A percentile compares a stretch with the other conserved stretches of the same genome.
Conservation (phyloP, 1,140 invertebrate species). For the Drosophila bocqueti region DNA sequence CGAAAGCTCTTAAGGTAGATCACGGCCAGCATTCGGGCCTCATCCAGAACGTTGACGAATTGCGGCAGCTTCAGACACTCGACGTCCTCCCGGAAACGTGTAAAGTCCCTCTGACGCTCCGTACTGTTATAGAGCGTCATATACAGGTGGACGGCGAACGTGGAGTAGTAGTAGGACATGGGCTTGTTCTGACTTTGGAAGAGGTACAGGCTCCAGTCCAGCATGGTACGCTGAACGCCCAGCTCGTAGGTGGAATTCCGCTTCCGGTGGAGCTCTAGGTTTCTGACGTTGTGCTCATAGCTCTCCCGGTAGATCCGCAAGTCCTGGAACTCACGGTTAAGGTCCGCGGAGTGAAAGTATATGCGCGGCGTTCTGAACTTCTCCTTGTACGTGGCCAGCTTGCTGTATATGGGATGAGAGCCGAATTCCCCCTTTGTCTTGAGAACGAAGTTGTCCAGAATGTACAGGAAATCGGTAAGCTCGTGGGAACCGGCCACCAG, state of each 20-base stretch:
- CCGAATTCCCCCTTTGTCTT: conserved; percentile 32
- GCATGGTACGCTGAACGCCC: conserved; percentile 71
- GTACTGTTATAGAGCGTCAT: conserved; percentile 75
- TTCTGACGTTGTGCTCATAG: conserved; percentile 75
- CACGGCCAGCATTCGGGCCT: conserved; percentile 72
- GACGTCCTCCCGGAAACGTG: conserved; percentile 58
- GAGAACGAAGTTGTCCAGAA: conserved; percentile 57
- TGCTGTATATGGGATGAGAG: conserved; percentile 47
- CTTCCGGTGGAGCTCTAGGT: conserved; percentile 64
- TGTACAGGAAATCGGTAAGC: conserved; percentile 52
- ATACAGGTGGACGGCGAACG: conserved; percentile 75
- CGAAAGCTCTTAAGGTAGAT: conserved; percentile 81
- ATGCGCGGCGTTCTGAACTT: conserved; percentile 64
- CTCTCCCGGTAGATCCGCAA: conserved; percentile 74
- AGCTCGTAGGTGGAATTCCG: conserved; percentile 73
- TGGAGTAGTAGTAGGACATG: conserved; percentile 80
- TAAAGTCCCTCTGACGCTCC: conserved; percentile 60
- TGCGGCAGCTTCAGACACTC: conserved; percentile 78
- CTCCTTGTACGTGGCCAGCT: conserved; percentile 54
- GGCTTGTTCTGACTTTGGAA: conserved; percentile 77
- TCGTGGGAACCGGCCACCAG: conserved; percentile 49
- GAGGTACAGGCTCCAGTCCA: conserved; percentile 79
- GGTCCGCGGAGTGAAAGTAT: conserved; percentile 67
- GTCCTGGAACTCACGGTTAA: conserved; percentile 59
- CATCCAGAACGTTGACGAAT: conserved; percentile 74